Conservation (phyloP, 2,797 vertebrate genomes). For the Mastacembelus armatus region DNA sequence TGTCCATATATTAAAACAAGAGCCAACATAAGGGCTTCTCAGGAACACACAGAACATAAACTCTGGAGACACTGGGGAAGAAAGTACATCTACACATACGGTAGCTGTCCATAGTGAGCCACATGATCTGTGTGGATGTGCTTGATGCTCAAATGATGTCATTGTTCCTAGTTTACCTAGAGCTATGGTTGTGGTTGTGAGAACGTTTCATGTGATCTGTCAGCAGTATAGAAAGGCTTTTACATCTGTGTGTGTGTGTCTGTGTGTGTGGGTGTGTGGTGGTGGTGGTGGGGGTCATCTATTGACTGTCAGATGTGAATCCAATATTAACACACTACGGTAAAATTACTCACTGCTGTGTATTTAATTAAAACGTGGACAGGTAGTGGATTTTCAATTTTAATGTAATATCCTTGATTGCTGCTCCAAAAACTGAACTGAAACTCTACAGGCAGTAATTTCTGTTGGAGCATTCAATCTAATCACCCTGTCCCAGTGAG, state of each 20-base stretch:
- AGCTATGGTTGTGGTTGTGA: slow-evolving; percentile 63
- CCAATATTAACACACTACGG: neutral
- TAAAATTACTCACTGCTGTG: neutral
- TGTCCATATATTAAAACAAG: neutral
- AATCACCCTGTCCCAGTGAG: too few species aligned
- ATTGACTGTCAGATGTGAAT: neutral
- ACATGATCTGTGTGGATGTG: slow-evolving; percentile 66
- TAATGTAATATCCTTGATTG: too few species aligned
- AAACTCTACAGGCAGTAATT: too few species aligned
- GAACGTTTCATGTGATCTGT: slow-evolving; percentile 71
- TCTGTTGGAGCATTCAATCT: too few species aligned
- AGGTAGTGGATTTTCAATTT: neutral
- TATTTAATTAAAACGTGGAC: neutral
- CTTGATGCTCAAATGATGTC: slow-evolving; percentile 56
- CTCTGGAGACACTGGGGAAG: neutral
- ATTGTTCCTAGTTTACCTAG: slow-evolving; percentile 76
- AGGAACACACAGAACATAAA: neutral
- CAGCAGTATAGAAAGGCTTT: slow-evolving; percentile 46
- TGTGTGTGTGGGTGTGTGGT: neutral
- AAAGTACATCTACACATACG: slow-evolving; percentile 14
- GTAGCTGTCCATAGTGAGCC: slow-evolving; percentile 29
- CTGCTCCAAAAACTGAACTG: neutral
- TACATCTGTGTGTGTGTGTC: neutral
- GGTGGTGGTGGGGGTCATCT: too few species aligned
- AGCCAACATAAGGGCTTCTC: neutral